A percentile compares a stretch with the other conserved stretches of the same genome.
phyloP scores from a whole-genome alignment of 2,113 vertebrate genomes.

The Erinaceus europaeus region DNA sequence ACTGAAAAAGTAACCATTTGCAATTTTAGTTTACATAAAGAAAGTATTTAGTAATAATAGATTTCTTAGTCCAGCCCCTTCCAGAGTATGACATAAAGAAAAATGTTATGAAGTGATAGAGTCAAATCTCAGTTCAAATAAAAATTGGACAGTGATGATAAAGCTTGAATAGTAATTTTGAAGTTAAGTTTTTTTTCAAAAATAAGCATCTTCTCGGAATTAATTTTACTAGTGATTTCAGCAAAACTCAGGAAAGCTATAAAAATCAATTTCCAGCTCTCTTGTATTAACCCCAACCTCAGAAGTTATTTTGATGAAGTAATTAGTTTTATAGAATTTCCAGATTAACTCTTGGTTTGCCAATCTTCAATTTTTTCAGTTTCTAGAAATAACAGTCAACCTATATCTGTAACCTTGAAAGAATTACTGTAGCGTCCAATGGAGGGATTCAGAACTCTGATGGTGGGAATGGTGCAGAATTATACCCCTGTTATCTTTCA shows the following conservation, averaged over 20 bases:
- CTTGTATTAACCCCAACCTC: background rate
- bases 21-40: background rate
- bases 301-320: background rate
- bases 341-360: too few relatives aligned
- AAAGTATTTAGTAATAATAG: background rate
- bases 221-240: background rate
- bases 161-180: background rate
- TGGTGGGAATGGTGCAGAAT: too few relatives aligned
- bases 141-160: background rate
- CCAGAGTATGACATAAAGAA: background rate
- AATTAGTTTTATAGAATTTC: constrained; percentile 20
- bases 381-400: too few relatives aligned
- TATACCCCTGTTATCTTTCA: too few relatives aligned
- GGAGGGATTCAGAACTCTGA: too few relatives aligned
- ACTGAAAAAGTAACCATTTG: background rate
- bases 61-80: background rate
- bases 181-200: background rate
- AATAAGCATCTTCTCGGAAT: background rate
- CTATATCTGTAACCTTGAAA: too few relatives aligned
- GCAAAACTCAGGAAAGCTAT: background rate
- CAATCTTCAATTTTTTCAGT: too few relatives aligned
- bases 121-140: background rate
- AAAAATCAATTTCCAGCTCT: background rate
- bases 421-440: too few relatives aligned
- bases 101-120: background rate